Conservation (phyloP, 2,888 invertebrate genomes). For the Limenitis camilla region DNA sequence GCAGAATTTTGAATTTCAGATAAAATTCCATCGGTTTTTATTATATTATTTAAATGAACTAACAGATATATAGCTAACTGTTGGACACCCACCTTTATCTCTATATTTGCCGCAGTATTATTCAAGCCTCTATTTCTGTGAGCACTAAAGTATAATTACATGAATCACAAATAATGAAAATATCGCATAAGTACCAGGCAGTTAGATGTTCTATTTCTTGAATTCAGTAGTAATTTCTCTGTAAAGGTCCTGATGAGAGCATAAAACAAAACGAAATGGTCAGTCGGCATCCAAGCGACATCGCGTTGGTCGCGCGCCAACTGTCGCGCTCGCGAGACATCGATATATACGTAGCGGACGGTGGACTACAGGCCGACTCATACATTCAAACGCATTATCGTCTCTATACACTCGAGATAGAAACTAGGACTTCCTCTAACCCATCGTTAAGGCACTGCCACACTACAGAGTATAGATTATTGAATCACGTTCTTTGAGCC, state of each 20-base stretch:
- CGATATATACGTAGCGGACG: slow-evolving; percentile 11
- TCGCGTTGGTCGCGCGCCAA: slow-evolving; percentile 63
- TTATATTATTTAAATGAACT: no score
- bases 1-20: no score
- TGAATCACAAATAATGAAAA: slow-evolving; percentile 16
- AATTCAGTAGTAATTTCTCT: slow-evolving; percentile 41
- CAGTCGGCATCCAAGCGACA: slow-evolving; percentile 49
- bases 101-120: background rate
- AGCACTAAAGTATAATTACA: slow-evolving; percentile 1
- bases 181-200: slow-evolving; percentile 11
- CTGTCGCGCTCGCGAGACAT: slow-evolving; percentile 40
- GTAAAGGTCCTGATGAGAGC: slow-evolving; percentile 61
- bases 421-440: background rate
- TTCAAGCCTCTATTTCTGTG: background rate
- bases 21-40: no score
- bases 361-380: slow-evolving; percentile 4
- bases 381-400: slow-evolving; percentile 5
- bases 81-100: background rate
- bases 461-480: slow-evolving; percentile 19
- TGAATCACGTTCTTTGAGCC: slow-evolving; percentile 22
- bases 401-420: slow-evolving; percentile 7
- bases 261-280: slow-evolving; percentile 66
- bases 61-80: background rate
- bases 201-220: slow-evolving; percentile 28
- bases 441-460: slow-evolving; percentile 20